A percentile compares a stretch with the other conserved stretches of the same genome.
Evolutionary conservation across 2,113 vertebrate species (phyloP).

Genomic region (Cheilinus undulatus): DNA sequence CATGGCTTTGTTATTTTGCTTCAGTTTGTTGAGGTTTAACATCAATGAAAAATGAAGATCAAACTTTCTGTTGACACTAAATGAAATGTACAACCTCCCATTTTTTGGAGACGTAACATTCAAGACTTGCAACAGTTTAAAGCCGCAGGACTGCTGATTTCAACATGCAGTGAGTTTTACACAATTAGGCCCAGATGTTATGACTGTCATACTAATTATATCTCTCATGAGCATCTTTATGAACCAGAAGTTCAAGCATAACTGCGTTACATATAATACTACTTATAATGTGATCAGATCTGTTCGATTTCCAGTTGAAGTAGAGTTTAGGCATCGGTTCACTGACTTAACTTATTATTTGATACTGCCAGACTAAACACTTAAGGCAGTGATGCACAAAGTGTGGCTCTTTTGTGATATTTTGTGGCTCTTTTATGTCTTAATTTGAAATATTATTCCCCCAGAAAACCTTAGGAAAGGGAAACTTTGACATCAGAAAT

Average conservation of each 20-base stretch:
- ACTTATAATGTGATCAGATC: background rate
- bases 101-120: background rate
- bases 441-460: too few relatives aligned
- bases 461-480: too few relatives aligned
- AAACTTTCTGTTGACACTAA: too few relatives aligned
- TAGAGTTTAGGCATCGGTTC: too few relatives aligned
- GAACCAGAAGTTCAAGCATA: background rate
- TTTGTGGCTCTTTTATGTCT: too few relatives aligned
- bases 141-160: constrained; percentile 10
- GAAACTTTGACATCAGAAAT: too few relatives aligned
- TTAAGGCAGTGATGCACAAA: too few relatives aligned
- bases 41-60: background rate
- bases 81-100: too few relatives aligned
- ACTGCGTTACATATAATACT: background rate
- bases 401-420: too few relatives aligned
- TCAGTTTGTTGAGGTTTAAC: background rate
- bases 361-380: too few relatives aligned
- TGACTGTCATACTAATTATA: background rate
- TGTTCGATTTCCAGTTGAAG: too few relatives aligned
- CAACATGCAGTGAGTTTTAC: constrained; percentile 12
- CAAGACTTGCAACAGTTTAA: background rate
- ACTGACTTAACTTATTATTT: too few relatives aligned
- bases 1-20: background rate
- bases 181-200: constrained; percentile 4
- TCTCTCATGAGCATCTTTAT: background rate